Evolutionary conservation across 2,797 vertebrate genomes (phyloP).

Genomic region (Cossypha dichroa): DNA sequence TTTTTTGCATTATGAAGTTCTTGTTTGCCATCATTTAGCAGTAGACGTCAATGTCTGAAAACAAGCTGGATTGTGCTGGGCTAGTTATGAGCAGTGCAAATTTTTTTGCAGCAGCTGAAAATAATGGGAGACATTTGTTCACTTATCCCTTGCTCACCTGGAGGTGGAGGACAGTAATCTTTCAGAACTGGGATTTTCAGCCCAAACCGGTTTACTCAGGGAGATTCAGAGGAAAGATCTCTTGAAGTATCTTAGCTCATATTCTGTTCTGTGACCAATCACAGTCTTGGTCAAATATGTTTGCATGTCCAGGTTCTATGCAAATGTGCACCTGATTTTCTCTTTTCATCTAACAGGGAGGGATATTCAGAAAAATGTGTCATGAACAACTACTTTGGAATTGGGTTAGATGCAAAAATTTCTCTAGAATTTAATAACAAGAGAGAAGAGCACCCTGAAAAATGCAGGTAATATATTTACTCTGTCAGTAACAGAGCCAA

Average conservation of each 20-base stretch:
- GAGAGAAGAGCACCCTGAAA: slow-evolving; percentile 95
- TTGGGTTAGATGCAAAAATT: slow-evolving; percentile 97
- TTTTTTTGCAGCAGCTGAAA: neutral
- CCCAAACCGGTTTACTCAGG: neutral
- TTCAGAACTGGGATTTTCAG: neutral
- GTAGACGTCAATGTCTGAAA: neutral
- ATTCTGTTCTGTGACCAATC: neutral
- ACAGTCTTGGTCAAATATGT: neutral
- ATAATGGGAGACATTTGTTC: neutral
- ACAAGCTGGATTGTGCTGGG: neutral
- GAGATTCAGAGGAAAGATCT: neutral
- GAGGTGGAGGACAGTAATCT: neutral
- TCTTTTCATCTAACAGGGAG: slow-evolving; percentile 81
- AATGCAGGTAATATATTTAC: slow-evolving; percentile 87
- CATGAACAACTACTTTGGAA: slow-evolving; percentile 99
- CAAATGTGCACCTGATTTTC: neutral
- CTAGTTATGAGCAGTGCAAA: neutral
- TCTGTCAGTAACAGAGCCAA: neutral
- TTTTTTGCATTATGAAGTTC: neutral
- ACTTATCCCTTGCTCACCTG: neutral
- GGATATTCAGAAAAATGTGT: slow-evolving; percentile 98
- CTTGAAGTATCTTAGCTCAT: neutral
- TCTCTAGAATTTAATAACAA: slow-evolving; percentile 99
- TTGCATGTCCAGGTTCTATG: neutral
- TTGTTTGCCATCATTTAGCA: neutral